Evolutionary conservation across 2,888 invertebrate genomes (phyloP), one percentile per base, ranked within the genome.

Genomic region (Chamaedrilus cognettii): DNA sequence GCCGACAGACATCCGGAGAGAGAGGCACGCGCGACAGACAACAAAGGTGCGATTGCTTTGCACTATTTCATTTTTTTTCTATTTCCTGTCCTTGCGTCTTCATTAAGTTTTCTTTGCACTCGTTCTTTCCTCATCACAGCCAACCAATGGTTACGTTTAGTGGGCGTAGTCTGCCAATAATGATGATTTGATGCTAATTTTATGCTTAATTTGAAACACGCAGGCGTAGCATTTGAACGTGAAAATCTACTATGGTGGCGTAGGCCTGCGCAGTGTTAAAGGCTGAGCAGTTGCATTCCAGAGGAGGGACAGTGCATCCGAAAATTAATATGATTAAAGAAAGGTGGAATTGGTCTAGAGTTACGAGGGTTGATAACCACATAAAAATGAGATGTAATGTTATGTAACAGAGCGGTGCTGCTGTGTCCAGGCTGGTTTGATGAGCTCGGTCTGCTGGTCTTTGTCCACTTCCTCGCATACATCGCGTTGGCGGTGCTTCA

Each of bases 401-500:
- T n/a, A n/a, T n/a, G n/a, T n/a, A n/a, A n/a, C n/a, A n/a, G n/a
- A n/a, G n/a, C n/a, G n/a, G n/a, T n/a, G n/a, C n/a, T n/a, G n/a
- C n/a, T n/a, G 49, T 28, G 31, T n/a, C 23, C 32, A 70, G 72
- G 68, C 19, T 71, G 65, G 60, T 70, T 76, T 28, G 75, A 76
- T 63, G 78, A 80, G 69, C 67, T 80, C 30, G 67, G 76, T 52
- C 65, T 83, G 55, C 78, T 82, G 15, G 82, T 85, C 2, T 69
- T 85, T 49, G 60, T 89, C 0, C 91, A 92, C 80, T 92, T 89
- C 77, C 71, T 86, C 0, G 84, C 86, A 33, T 91, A 90, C 81
- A 85, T 89, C 80, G 79, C 84, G 50, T 87, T 91, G 72, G 88
- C 88, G 1, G 79, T 89, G n/a, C 87, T 88, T 77, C 88, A 88